These are phyloP conservation scores for Anarrhichthys ocellatus DNA, from an alignment of 2,113 vertebrate genomes.

Conservation along the genomic window DNA sequence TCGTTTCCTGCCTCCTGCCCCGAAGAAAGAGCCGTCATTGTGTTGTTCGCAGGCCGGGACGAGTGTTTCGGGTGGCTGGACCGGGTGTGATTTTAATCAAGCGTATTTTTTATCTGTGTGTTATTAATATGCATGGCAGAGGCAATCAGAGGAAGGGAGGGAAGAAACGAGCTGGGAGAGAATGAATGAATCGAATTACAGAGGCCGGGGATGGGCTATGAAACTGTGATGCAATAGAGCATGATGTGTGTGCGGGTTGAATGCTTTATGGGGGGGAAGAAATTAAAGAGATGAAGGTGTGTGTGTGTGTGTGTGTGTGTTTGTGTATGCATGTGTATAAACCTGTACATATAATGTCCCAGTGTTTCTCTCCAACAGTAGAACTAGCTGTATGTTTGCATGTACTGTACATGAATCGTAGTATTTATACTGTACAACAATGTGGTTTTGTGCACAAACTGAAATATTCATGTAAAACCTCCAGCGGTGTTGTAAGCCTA, in stretches of 20 bases:
- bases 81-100: slow-evolving; percentile 75
- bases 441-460: background rate
- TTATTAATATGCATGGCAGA: slow-evolving; percentile 76
- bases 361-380: background rate
- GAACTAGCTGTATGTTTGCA: background rate
- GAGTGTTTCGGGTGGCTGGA: slow-evolving; percentile 44
- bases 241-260: slow-evolving; percentile 50
- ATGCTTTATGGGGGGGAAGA: slow-evolving; percentile 34
- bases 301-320: background rate
- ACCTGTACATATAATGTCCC: background rate
- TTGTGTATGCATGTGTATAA: background rate
- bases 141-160: slow-evolving; percentile 53
- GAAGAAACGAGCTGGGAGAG: slow-evolving; percentile 62
- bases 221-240: slow-evolving; percentile 66
- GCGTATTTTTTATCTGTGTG: slow-evolving; percentile 68
- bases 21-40: slow-evolving; percentile 61
- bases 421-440: background rate
- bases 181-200: slow-evolving; percentile 76
- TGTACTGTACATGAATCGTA: background rate
- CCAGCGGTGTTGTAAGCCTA: background rate
- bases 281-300: slow-evolving; percentile 28
- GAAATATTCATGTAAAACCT: background rate
- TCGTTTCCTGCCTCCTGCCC: slow-evolving; percentile 57
- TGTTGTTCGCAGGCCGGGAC: slow-evolving; percentile 32
- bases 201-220: slow-evolving; percentile 46